These are phyloP conservation scores for Drosophila glabriapex DNA, from an alignment of 2,888 invertebrate genomes.

Conservation along the genomic window DNA sequence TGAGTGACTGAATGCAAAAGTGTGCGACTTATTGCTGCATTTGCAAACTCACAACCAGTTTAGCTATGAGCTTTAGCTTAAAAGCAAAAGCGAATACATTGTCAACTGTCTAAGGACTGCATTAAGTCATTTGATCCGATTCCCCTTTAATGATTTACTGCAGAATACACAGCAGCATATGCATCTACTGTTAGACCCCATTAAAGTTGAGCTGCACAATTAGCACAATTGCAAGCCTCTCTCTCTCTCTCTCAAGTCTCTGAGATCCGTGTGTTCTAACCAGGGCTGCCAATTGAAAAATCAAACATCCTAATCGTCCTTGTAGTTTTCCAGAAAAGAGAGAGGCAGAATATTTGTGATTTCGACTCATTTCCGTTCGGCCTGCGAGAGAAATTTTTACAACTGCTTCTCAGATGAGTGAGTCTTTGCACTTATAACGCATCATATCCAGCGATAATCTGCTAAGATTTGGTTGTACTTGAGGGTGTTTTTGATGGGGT, in stretches of 20 bases:
- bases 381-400: not conserved
- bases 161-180: too few relatives aligned
- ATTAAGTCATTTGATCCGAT: too few relatives aligned
- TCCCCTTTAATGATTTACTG: too few relatives aligned
- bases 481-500: too few relatives aligned
- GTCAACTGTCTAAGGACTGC: not conserved
- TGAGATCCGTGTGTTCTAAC: not conserved
- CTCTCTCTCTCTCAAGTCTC: not conserved
- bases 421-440: not conserved
- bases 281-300: not conserved
- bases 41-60: not conserved
- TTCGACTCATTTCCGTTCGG: not conserved
- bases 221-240: not conserved
- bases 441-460: not conserved
- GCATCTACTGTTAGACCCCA: not conserved
- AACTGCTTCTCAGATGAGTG: not conserved
- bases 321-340: not conserved
- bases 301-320: not conserved
- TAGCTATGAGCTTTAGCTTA: not conserved
- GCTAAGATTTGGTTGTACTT: not conserved
- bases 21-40: not conserved
- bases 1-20: not conserved
- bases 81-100: not conserved
- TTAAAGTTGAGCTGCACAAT: not conserved
- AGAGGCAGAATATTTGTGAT: not conserved